Evolutionary conservation across 2,113 vertebrate genomes (phyloP), one percentile per base, ranked within the genome.

Genomic region (Lampris megalopsis): DNA sequence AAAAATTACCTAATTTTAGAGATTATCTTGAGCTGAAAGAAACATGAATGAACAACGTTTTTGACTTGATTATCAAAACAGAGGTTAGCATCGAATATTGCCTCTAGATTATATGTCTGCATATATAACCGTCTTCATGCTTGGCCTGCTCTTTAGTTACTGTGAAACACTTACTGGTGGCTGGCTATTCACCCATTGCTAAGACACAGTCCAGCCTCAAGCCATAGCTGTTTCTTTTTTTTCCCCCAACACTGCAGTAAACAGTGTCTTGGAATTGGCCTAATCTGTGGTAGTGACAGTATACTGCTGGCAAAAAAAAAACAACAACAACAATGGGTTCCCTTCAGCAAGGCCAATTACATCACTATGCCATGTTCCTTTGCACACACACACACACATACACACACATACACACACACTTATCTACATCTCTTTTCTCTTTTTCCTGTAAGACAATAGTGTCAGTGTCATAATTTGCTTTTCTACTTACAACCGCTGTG

Each of bases 391-490:
- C 24, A 24, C 24, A 24, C 24, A 24, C 24, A 24, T 24, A 24
- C 24, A 24, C 24, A 24, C 24, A 24, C 24, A 24, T 24, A 24
- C 24, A 24, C 24, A 24, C 24, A 24, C 24, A 24, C 24, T 24
- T 24, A 24, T 24, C 24, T 24, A 24, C 24, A 24, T 24, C 24
- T 24, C 24, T 24, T 24, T 24, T 56, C 72, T 73, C 57, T 13
- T 57, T 57, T 7, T 50, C 52, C 41, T 36, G 10, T 40, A 50
- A 75, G 52, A 81, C 80, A 82, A 72, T 71, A 36, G 66, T 68
- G 47, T 75, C 67, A 84, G 7, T 80, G 75, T 83, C 77, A 76
- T 57, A 47, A 73, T 3, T 70, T 11, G 64, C 58, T 54, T 81
- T 81, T 83, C 48, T 81, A 79, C 58, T 47, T 9, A 49, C 38